Evolutionary conservation across 1,140 invertebrate genomes (phyloP), one percentile per base, ranked within the genome.

Genomic region (Apis cerana): DNA sequence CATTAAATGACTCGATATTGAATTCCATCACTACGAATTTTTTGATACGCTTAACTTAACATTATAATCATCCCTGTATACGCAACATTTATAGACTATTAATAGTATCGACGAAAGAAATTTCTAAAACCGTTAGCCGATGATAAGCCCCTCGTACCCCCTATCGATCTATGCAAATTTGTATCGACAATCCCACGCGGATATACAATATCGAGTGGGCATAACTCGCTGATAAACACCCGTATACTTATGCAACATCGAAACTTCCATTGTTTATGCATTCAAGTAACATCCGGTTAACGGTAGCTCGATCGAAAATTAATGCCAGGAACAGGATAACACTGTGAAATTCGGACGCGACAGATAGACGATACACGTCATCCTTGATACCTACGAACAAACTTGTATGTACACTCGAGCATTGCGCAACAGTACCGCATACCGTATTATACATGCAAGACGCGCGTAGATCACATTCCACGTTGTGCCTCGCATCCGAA

Each of bases 381-480:
- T 17, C 48, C 17, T 9, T 17, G 58, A 52, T 61, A 58, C 52
- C 15, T 70, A 69, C 17, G 27, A 69, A 69, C 48, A n/a, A 54
- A 27, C 50, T 23, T 19, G 12, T 48, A 12, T 61, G 58, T 62
- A 7, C 3, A 65, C 70, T 27, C 33, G 1, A 12, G 59, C n/a
- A 13, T 82, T 82, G 54, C 74, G 80, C 21, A 76, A 82, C 43
- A 69, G 72, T 43, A 52, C 72, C 62, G 72, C 27, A 54, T 58
- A 19, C 52, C 27, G 17, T 5, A 76, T 82, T 76, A 76, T 61
- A 33, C 56, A 82, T 82, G 80, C 80, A 50, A 69, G 65, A 70
- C 74, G 75, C 75, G 67, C 64, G 15, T 77, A 21, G 80, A 82
- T 76, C 80, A 62, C 75, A 82, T 82, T 77, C 80, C 65, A 52